These are phyloP conservation scores for Cyphomyrus plagiostoma DNA, from an alignment of 2,113 vertebrate genomes.

Conservation along the genomic window DNA sequence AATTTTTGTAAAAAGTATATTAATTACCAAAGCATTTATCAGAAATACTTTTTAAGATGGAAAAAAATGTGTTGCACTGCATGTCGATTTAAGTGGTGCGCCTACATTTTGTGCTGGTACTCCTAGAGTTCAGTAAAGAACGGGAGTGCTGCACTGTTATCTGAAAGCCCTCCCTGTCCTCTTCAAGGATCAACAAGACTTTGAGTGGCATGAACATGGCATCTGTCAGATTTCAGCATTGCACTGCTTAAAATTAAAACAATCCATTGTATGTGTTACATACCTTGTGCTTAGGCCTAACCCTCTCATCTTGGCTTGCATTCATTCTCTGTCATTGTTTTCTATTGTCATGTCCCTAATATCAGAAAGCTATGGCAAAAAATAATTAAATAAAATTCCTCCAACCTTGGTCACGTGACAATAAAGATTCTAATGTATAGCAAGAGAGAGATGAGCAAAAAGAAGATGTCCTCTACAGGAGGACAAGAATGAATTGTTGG, in stretches of 20 bases:
- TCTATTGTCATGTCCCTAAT: neutral
- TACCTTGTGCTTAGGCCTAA: neutral
- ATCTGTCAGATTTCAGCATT: neutral
- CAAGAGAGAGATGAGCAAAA: neutral
- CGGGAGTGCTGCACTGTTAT: neutral
- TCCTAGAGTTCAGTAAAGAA: neutral
- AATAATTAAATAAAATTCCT: neutral
- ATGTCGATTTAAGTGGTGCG: neutral
- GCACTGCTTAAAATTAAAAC: neutral
- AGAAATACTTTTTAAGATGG: too few relatives aligned
- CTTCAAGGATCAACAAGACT: neutral
- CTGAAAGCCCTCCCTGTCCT: neutral
- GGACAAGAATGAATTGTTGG: neutral
- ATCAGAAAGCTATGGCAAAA: neutral
- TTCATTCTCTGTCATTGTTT: neutral
- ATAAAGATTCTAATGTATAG: neutral
- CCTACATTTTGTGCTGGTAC: neutral
- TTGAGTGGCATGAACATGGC: neutral
- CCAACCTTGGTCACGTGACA: neutral
- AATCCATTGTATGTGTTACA: neutral
- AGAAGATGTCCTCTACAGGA: neutral
- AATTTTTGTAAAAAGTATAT: neutral
- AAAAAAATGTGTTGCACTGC: neutral
- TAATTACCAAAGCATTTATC: neutral
- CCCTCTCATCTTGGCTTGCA: neutral